phyloP scores from a whole-genome alignment of 1,140 invertebrate species.

The Asobara japonica region DNA sequence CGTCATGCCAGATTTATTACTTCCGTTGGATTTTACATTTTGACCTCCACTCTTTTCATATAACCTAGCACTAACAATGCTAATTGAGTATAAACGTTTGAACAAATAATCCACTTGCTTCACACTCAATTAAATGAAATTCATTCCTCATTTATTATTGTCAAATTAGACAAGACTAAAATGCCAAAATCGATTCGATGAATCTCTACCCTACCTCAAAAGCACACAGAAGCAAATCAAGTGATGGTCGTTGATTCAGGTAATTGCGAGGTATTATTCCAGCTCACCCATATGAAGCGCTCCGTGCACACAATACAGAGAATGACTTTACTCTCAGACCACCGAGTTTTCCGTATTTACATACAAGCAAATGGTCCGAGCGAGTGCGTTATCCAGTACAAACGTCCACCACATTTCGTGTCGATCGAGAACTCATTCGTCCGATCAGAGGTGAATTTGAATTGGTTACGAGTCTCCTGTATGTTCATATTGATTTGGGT shows the following conservation, averaged over 20 bases:
- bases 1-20: not conserved
- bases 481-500: not conserved
- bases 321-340: slow-evolving; percentile 16
- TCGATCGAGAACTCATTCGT: slow-evolving; percentile 23
- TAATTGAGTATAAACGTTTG: not conserved
- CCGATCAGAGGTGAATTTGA: not conserved
- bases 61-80: not conserved
- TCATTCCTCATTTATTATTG: not conserved
- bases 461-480: not conserved
- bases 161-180: not conserved
- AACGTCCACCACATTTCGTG: not conserved
- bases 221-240: slow-evolving; percentile 8
- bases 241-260: slow-evolving; percentile 30
- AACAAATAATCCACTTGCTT: too few relatives aligned
- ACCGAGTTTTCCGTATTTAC: slow-evolving; percentile 25
- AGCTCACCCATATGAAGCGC: slow-evolving; percentile 16
- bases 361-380: slow-evolving; percentile 13
- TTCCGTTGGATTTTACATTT: not conserved
- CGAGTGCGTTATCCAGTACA: not conserved
- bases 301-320: not conserved
- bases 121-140: too few relatives aligned
- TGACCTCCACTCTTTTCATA: not conserved
- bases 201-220: not conserved
- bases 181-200: not conserved
- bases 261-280: slow-evolving; percentile 32